A percentile compares a stretch with the other conserved stretches of the same genome.
Evolutionary conservation across 2,797 vertebrate species (phyloP).

Genomic region (Parauchenoglanis ngamensis): DNA sequence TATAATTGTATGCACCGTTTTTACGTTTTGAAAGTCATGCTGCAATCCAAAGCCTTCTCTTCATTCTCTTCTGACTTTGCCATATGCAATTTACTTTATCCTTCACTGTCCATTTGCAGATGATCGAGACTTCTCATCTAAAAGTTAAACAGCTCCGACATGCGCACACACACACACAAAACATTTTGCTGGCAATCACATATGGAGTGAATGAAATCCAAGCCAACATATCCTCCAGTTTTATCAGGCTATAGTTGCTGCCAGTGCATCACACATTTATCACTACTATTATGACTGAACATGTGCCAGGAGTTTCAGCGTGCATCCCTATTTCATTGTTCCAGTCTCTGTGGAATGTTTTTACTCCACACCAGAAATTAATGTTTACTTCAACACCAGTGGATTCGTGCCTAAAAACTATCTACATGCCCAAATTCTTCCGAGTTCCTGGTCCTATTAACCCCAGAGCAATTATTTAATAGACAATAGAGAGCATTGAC

Average conservation of each 20-base stretch:
- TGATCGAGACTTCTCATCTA: background rate
- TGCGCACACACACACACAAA: background rate
- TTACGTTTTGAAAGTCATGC: background rate
- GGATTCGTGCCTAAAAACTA: constrained; percentile 11
- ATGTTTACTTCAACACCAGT: constrained; percentile 35
- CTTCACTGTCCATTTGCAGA: background rate
- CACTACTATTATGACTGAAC: constrained; percentile 23
- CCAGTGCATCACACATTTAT: constrained; percentile 16
- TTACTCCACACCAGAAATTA: constrained; percentile 24
- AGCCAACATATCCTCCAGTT: background rate
- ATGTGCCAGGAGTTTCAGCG: constrained; percentile 11
- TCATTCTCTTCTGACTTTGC: background rate
- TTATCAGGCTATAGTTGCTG: constrained; percentile 9
- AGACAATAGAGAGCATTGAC: constrained; percentile 36
- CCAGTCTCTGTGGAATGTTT: constrained; percentile 15
- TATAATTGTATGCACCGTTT: background rate
- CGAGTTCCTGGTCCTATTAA: constrained; percentile 43
- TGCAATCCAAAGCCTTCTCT: background rate
- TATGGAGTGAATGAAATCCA: background rate
- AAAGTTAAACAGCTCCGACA: background rate
- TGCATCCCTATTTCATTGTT: constrained; percentile 21
- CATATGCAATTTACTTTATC: background rate
- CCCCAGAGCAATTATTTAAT: constrained; percentile 45
- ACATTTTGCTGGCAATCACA: background rate
- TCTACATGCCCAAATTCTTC: constrained; percentile 34